Base-by-base conservation (phyloP, 2,797 vertebrate genomes). In the Sebastiscus tertius region DNA sequence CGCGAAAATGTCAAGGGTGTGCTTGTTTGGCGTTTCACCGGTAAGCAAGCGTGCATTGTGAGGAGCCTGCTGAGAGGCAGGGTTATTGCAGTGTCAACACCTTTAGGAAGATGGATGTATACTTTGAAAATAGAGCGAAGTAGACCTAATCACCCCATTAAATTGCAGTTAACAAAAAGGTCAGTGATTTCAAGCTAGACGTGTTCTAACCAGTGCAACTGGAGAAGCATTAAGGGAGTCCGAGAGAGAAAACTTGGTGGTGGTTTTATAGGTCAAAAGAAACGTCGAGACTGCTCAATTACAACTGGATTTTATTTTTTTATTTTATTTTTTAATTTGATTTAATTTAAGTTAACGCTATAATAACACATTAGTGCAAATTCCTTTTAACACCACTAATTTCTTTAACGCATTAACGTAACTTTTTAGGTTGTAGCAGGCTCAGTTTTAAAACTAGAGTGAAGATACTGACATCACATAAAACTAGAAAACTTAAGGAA, bases 41-140 rank as follows among this genome's bases (percentile, higher is more conserved):
- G 81, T 69, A 72, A 84, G 81, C 77, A 74, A 77, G 72, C 69
- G 20, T n/a, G 27, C 80, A 74, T 83, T 82, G 73, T 76, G 62
- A 83, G 86, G 64, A 39, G 68, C 46, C 69, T 18, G 73, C 72
- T 82, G 85, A 85, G 79, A 90, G 73, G 58, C 56, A 39, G 83
- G 58, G 84, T 84, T 89, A 84, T 86, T 91, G 85, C 87, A 86
- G 56, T 81, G 87, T 75, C 87, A 89, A 89, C 85, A 82, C 74
- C 87, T 92, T 89, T 73, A 78, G 81, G 68, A 86, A 92, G 88
- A 93, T 89, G 83, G 77, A 91, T 93, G 84, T 81, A 68, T 74
- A 70, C 81, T 84, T 84, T 82, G 71, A 84, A 85, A 93, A 82
- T 63, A 79, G 68, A 77, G 88, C 34, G 5, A 79, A 84, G 80